A percentile compares a stretch with the other conserved stretches of the same genome.
These are phyloP conservation scores for Nephrotoma flavescens DNA, from an alignment of 2,888 invertebrate genomes.

Conservation along the genomic window DNA sequence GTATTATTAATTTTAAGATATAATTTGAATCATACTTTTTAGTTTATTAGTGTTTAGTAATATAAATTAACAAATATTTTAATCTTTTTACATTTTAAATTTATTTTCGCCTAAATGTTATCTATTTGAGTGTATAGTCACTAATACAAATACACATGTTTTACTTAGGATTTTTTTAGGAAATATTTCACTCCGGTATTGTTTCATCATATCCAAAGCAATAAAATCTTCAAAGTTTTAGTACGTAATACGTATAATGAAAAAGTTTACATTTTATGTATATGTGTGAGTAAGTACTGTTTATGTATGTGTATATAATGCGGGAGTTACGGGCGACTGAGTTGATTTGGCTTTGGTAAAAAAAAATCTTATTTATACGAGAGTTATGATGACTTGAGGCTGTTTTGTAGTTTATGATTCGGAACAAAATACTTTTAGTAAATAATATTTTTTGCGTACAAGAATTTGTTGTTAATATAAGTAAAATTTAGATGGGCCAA, in stretches of 20 bases:
- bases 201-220: not conserved
- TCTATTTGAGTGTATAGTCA: no score
- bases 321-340: not conserved
- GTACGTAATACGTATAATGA: not conserved
- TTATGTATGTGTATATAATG: not conserved
- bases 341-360: not conserved
- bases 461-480: no score
- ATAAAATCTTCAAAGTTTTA: not conserved
- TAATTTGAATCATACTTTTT: no score
- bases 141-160: no score
- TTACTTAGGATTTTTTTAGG: no score
- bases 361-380: not conserved
- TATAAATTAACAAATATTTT: no score
- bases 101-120: no score
- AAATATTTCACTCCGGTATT: no score
- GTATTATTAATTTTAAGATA: no score
- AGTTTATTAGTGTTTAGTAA: no score
- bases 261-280: not conserved
- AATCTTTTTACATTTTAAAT: no score
- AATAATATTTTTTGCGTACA: not conserved
- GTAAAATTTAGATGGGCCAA: not conserved
- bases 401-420: not conserved
- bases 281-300: not conserved
- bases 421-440: not conserved
- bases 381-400: not conserved